Conservation (phyloP, 2,888 invertebrate species). For the Erebia aethiops region DNA sequence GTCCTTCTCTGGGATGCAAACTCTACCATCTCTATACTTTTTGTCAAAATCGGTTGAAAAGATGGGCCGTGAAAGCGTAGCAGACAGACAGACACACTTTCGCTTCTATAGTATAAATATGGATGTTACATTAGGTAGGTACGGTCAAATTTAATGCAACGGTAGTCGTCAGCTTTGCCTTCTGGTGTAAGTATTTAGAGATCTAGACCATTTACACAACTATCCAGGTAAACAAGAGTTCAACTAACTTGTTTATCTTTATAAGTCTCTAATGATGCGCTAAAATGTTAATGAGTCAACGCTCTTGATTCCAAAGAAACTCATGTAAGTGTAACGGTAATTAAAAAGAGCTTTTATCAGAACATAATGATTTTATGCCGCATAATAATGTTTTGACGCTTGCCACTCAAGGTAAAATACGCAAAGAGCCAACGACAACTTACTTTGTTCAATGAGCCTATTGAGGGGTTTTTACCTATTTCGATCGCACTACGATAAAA, state of each 20-base stretch:
- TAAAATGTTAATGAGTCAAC: constrained; percentile 29
- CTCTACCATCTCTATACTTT: too few relatives aligned
- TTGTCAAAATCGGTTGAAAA: too few relatives aligned
- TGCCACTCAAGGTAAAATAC: constrained; percentile 18
- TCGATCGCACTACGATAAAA: too few relatives aligned
- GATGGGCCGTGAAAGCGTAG: too few relatives aligned
- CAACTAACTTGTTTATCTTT: constrained; percentile 23
- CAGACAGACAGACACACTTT: too few relatives aligned
- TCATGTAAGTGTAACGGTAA: constrained; percentile 55
- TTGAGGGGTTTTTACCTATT: too few relatives aligned
- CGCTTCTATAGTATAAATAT: too few relatives aligned
- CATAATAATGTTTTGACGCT: constrained; percentile 61
- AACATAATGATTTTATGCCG: constrained; percentile 42
- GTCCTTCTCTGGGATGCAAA: too few relatives aligned
- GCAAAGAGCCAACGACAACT: constrained; percentile 1
- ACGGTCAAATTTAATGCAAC: too few relatives aligned
- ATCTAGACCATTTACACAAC: constrained; percentile 15
- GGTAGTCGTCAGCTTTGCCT: neutral
- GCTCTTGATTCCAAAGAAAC: constrained; percentile 30
- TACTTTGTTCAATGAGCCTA: neutral
- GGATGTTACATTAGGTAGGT: too few relatives aligned
- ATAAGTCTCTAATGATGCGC: constrained; percentile 28
- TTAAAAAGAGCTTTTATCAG: constrained; percentile 50
- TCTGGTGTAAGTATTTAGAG: constrained; percentile 3
- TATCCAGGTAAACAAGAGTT: constrained; percentile 23